Conservation (phyloP, 2,797 vertebrate species). For the Peromyscus eremicus region DNA sequence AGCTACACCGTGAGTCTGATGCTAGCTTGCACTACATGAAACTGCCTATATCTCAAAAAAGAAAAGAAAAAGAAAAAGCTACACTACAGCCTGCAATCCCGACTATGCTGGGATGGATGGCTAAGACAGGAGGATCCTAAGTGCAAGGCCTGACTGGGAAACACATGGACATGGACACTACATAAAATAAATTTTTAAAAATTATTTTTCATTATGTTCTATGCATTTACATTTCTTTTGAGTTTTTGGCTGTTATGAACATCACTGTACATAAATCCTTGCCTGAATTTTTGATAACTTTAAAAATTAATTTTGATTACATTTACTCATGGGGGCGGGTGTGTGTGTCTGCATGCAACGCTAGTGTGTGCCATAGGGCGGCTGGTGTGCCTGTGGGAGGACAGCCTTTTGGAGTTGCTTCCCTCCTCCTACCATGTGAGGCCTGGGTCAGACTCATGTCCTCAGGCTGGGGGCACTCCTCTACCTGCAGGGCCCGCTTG, state of each 20-base stretch:
- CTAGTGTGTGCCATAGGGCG: neutral
- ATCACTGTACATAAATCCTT: neutral
- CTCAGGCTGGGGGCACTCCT: neutral
- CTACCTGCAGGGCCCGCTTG: neutral
- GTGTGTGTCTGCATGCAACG: neutral
- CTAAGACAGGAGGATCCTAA: neutral
- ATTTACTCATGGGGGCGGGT: neutral
- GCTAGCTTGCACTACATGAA: neutral
- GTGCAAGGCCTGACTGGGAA: neutral
- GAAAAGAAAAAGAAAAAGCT: neutral
- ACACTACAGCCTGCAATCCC: neutral
- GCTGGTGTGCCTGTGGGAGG: neutral
- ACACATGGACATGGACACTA: too few relatives aligned
- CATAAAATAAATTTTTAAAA: neutral
- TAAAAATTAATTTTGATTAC: neutral
- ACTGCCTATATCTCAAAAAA: neutral
- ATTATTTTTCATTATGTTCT: slow-evolving; percentile 27
- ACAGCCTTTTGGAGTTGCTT: neutral
- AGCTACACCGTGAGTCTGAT: neutral
- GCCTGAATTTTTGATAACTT: neutral
- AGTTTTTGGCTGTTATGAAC: neutral
- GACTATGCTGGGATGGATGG: neutral
- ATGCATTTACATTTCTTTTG: neutral
- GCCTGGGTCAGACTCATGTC: neutral
- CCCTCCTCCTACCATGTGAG: neutral